phyloP scores from a whole-genome alignment of 2,113 vertebrate species.

The Corynorhinus townsendii region DNA sequence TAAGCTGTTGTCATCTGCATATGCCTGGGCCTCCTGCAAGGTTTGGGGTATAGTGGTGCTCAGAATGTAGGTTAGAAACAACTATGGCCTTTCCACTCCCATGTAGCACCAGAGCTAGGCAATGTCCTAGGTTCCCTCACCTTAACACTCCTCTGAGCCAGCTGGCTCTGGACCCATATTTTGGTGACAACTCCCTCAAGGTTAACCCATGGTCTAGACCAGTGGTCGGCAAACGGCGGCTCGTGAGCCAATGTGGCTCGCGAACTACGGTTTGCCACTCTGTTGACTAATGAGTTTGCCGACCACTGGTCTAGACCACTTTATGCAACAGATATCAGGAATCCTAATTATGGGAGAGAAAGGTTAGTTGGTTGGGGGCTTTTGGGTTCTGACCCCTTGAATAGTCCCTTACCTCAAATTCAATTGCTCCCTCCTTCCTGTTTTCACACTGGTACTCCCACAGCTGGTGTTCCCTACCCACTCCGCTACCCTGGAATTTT shows the following conservation, averaged over 20 bases:
- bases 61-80: background rate
- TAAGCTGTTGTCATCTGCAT: conserved; percentile 87
- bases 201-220: background rate
- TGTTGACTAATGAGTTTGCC: too few species aligned
- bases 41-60: background rate
- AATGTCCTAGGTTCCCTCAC: background rate
- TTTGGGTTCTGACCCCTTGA: conserved; percentile 16
- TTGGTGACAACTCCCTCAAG: background rate
- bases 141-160: background rate
- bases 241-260: too few species aligned
- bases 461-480: background rate
- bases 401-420: conserved; percentile 26
- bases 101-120: background rate
- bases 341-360: background rate
- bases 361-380: background rate
- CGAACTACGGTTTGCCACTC: too few species aligned
- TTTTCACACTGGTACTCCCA: conserved; percentile 26
- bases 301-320: background rate
- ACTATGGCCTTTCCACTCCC: background rate
- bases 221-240: background rate
- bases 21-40: conserved; percentile 84
- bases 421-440: conserved; percentile 17
- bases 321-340: conserved; percentile 2
- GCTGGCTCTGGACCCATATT: background rate
- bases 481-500: conserved; percentile 28